phyloP scores from a whole-genome alignment of 2,797 vertebrate species.

The Paedocypris micromegethes region DNA sequence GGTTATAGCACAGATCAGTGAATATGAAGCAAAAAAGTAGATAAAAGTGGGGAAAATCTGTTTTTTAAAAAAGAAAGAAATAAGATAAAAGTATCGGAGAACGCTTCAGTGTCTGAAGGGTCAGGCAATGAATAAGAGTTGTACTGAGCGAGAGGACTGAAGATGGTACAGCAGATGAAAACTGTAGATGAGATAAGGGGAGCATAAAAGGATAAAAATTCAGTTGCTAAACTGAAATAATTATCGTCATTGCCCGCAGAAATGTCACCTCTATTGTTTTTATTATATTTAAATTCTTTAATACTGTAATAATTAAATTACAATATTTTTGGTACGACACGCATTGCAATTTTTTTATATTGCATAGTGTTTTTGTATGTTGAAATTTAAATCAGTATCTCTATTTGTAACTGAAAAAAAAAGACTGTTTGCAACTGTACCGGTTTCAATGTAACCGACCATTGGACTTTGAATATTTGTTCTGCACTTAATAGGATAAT shows the following conservation, averaged over 20 bases:
- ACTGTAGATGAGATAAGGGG: constrained; percentile 40
- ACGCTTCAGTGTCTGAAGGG: constrained; percentile 38
- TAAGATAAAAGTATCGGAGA: constrained; percentile 32
- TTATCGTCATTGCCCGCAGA: too few relatives aligned
- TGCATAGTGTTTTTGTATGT: too few relatives aligned
- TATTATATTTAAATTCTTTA: too few relatives aligned
- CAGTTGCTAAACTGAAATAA: neutral
- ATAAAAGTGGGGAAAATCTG: constrained; percentile 40
- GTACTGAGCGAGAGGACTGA: constrained; percentile 37
- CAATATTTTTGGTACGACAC: too few relatives aligned
- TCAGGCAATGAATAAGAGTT: constrained; percentile 38
- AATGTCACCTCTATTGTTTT: too few relatives aligned
- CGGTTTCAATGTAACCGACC: too few relatives aligned
- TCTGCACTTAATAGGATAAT: constrained; percentile 5
- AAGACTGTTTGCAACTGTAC: too few relatives aligned
- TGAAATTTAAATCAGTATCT: too few relatives aligned
- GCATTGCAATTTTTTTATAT: too few relatives aligned
- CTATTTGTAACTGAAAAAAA: too few relatives aligned
- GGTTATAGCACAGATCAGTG: neutral
- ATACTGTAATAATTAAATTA: too few relatives aligned
- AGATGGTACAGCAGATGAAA: constrained; percentile 30
- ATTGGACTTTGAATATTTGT: neutral
- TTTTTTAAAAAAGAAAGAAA: constrained; percentile 38
- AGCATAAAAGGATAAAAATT: constrained; percentile 29
- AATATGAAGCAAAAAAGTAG: constrained; percentile 25